phyloP scores from a whole-genome alignment of 2,113 vertebrate genomes.

The Sinocyclocheilus rhinocerous region DNA sequence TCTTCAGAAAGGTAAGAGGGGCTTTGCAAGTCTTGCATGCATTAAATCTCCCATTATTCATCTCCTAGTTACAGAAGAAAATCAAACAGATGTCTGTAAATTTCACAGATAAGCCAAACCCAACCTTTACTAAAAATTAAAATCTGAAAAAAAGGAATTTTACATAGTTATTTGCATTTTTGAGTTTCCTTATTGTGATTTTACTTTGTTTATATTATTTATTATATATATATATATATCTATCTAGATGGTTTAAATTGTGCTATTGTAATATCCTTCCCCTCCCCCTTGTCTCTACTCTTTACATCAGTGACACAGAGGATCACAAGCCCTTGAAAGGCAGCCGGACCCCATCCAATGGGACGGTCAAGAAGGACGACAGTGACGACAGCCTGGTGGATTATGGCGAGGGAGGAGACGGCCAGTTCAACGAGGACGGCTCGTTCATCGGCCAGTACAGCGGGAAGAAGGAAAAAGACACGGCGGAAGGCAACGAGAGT shows the following conservation, averaged over 20 bases:
- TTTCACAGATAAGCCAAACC: neutral
- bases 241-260: neutral
- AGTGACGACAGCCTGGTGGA: slow-evolving; percentile 97
- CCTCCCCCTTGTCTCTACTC: slow-evolving; percentile 29
- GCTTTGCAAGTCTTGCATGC: slow-evolving; percentile 79
- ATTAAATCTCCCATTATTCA: slow-evolving; percentile 64
- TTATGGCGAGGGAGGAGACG: slow-evolving; percentile 96
- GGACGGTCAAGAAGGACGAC: slow-evolving; percentile 95
- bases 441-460: slow-evolving; percentile 98
- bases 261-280: slow-evolving; percentile 15
- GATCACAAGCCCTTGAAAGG: slow-evolving; percentile 97
- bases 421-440: slow-evolving; percentile 97
- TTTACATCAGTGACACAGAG: slow-evolving; percentile 86
- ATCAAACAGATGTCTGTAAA: neutral
- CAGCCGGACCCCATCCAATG: slow-evolving; percentile 94
- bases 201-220: neutral
- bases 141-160: neutral
- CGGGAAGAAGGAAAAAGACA: slow-evolving; percentile 97
- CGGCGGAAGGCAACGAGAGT: slow-evolving; percentile 95
- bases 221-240: neutral
- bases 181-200: slow-evolving; percentile 2
- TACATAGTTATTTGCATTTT: neutral
- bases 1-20: slow-evolving; percentile 94
- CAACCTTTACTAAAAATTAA: neutral
- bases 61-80: neutral